These are phyloP conservation scores for Drosophila grimshawi DNA, from an alignment of 1,140 invertebrate genomes.

Conservation along the genomic window DNA sequence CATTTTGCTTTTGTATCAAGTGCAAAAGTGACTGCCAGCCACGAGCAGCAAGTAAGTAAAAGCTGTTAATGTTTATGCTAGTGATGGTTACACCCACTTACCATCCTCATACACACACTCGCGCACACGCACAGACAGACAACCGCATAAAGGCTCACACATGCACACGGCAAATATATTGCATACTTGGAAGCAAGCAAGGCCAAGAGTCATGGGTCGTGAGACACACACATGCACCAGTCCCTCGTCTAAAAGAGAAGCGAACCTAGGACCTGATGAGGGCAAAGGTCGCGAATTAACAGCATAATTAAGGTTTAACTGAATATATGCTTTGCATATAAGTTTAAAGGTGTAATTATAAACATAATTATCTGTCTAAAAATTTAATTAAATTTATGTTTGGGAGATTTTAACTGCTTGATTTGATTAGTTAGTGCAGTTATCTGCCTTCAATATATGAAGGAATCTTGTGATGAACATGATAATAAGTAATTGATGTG, in stretches of 20 bases:
- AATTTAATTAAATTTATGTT: neutral
- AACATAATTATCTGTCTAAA: conserved; percentile 14
- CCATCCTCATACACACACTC: neutral
- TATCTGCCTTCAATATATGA: no score
- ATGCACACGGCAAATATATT: conserved; percentile 64
- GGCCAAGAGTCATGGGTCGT: conserved; percentile 21
- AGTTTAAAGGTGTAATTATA: conserved; percentile 7
- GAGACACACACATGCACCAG: conserved; percentile 15
- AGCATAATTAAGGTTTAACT: conserved; percentile 60
- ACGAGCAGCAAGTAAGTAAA: conserved; percentile 62
- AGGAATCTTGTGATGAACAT: no score
- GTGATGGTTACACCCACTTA: conserved; percentile 43
- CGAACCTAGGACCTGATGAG: conserved; percentile 53
- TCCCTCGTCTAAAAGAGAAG: conserved; percentile 44
- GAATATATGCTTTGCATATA: neutral
- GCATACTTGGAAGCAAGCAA: conserved; percentile 61
- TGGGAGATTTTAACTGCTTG: neutral
- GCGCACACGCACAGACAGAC: conserved; percentile 17
- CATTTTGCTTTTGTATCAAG: conserved; percentile 63
- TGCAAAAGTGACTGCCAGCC: conserved; percentile 56
- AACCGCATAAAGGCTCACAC: conserved; percentile 24
- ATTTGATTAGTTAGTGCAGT: neutral
- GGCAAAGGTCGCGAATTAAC: conserved; percentile 27
- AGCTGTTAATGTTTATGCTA: conserved; percentile 76
- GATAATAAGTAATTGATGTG: no score